These are phyloP conservation scores for Tiliqua scincoides DNA, from an alignment of 2,113 vertebrate species.

Conservation along the genomic window DNA sequence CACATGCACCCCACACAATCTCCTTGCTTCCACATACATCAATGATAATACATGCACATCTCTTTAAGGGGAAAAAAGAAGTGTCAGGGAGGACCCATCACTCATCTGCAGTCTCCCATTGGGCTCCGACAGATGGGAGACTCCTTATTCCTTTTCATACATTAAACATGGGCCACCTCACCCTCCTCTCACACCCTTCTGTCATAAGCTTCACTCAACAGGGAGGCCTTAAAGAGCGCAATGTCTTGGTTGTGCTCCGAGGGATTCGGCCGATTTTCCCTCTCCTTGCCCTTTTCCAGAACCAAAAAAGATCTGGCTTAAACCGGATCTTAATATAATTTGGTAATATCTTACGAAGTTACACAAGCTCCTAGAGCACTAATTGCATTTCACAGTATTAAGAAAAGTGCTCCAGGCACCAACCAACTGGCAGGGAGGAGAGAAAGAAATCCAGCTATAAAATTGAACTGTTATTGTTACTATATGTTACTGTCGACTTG, in stretches of 20 bases:
- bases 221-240: conserved; percentile 38
- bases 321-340: neutral
- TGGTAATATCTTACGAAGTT: conserved; percentile 4
- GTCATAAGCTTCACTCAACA: neutral
- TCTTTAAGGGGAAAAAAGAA: conserved; percentile 40
- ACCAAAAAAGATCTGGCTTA: neutral
- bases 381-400: conserved; percentile 20
- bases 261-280: neutral
- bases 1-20: neutral
- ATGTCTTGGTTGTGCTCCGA: neutral
- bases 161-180: conserved; percentile 71
- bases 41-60: conserved; percentile 44
- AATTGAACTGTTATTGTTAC: too few species aligned
- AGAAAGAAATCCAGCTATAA: neutral
- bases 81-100: conserved; percentile 66
- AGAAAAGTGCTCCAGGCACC: neutral
- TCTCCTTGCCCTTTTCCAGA: neutral
- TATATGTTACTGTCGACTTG: neutral
- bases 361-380: neutral
- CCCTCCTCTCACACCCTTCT: conserved; percentile 19
- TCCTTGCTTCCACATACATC: conserved; percentile 4
- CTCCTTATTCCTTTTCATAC: conserved; percentile 68
- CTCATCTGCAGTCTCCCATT: conserved; percentile 60
- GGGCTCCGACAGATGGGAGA: conserved; percentile 68
- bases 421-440: neutral